Evolutionary conservation across 2,797 vertebrate genomes (phyloP).

Genomic region (Sitta carolinensis): DNA sequence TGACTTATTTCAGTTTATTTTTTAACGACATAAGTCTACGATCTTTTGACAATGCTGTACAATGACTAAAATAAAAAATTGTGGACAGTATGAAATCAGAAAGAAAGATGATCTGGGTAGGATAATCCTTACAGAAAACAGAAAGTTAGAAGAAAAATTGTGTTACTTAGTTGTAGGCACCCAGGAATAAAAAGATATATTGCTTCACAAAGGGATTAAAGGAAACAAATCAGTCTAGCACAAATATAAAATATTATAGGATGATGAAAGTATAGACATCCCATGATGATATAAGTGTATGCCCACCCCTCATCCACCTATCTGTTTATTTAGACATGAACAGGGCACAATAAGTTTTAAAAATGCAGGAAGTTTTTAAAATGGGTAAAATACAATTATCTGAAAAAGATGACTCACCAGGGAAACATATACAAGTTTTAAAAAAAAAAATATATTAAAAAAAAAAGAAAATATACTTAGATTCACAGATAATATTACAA

Average conservation of each 20-base stretch:
- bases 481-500: neutral
- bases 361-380: neutral
- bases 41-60: neutral
- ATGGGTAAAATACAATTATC: neutral
- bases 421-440: neutral
- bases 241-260: conserved; percentile 11
- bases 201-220: conserved; percentile 8
- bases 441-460: neutral
- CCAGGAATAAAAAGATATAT: neutral
- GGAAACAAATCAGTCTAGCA: neutral
- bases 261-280: neutral
- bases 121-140: neutral
- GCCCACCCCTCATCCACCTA: neutral
- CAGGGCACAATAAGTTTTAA: neutral
- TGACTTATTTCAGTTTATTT: fast-evolving
- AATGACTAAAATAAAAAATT: neutral
- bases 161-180: neutral
- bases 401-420: neutral
- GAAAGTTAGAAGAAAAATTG: neutral
- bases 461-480: neutral
- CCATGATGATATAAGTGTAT: neutral
- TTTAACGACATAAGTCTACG: neutral
- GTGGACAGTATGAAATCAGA: neutral
- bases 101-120: neutral
- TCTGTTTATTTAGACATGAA: neutral